Evolutionary conservation across 2,797 vertebrate species (phyloP), one percentile per base, ranked within the genome.

Genomic region (Leptodactylus fallax): DNA sequence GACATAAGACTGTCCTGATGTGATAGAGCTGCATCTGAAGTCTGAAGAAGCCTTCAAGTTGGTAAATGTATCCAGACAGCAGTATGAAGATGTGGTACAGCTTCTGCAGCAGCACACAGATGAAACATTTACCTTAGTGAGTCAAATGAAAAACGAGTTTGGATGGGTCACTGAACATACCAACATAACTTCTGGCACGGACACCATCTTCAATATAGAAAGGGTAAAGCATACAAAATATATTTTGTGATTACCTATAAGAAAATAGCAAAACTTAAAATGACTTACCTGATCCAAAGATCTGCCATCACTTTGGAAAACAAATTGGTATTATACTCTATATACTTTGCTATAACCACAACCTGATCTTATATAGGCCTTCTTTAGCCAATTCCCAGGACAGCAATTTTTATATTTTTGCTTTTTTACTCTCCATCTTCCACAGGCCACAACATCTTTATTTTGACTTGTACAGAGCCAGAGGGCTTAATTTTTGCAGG

Each of bases 131-230:
- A 92, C 90, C 91, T 93, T 97, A 94, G 90, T 98, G 87, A 93
- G 93, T 90, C 94, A 93, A 94, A 97, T 98, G 97, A 96, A 94
- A 0, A 90, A 95, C 9, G 93, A 96, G 14, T 98, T 97, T 89
- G 94, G 95, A 89, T 98, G 97, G 98, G 97, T 99, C 91, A 94
- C 95, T 8, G 95, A 95, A 86, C 91, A 96, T 81, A 93, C 91
- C 83, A 95, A 95, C 88, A 92, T 76, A 91, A 93, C 90, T 74
- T 93, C 91, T 0, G 58, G 87, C 63, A 89, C 92, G 0, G 92
- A 95, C 83, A 95, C 92, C 71, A 88, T 96, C 93, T 98, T 97
- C 93, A 95, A 84, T n/a, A 92, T 97, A 92, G 91, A 92, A 72
- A 95, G 91, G 94, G 97, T 98, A 95, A 93, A 92, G 0, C 23